These are phyloP conservation scores for Phataginus tricuspis DNA, from an alignment of 2,797 vertebrate genomes.

Conservation along the genomic window DNA sequence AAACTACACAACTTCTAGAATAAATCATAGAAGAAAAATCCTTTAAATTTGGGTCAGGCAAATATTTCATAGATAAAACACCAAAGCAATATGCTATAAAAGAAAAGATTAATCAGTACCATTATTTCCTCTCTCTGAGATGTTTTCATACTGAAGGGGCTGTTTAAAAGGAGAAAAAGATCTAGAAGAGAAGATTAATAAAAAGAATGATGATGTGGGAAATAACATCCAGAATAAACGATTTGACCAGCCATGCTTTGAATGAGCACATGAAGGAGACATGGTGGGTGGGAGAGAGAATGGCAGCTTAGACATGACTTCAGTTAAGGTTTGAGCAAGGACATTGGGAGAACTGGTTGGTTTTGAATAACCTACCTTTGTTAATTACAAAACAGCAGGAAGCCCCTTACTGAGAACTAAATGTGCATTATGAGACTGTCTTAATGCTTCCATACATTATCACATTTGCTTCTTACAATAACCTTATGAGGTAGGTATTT, in stretches of 20 bases:
- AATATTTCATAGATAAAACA: background rate
- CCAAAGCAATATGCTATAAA: background rate
- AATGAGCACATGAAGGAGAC: background rate
- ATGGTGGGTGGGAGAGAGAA: accelerated
- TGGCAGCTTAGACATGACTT: background rate
- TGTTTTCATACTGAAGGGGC: background rate
- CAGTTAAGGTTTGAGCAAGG: background rate
- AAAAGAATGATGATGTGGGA: background rate
- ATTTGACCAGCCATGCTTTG: background rate
- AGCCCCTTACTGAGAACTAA: background rate
- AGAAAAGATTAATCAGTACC: background rate
- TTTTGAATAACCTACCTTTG: background rate
- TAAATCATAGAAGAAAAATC: slow-evolving; percentile 22
- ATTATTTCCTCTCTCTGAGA: background rate
- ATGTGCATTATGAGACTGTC: background rate
- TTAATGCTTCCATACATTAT: background rate
- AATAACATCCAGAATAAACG: background rate
- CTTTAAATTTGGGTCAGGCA: background rate
- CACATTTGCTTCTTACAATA: background rate
- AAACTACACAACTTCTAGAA: background rate
- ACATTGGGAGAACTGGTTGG: background rate
- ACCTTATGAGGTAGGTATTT: background rate
- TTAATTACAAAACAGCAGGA: background rate
- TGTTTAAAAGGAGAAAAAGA: background rate
- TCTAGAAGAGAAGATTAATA: background rate